Evolutionary conservation across 2,888 invertebrate genomes (phyloP), one percentile per base, ranked within the genome.

Genomic region (Blastobasis adustella): DNA sequence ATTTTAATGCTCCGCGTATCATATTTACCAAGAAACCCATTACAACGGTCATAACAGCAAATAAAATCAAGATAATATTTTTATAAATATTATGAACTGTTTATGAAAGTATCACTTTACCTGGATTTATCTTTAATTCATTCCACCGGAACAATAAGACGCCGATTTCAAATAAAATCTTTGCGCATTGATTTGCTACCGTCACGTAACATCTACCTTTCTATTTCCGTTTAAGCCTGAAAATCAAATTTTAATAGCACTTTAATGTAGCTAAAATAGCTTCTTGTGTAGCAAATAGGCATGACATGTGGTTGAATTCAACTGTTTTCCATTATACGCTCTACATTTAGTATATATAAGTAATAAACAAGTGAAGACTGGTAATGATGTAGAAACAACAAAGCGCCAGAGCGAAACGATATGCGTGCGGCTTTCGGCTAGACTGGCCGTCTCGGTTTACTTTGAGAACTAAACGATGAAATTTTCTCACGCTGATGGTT

Each of bases 371-470:
- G 10, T 4, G 4, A 42, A 7, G 42, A 42, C 42, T 42, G 23
- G 23, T 23, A 23, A 23, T 42, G 10, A 42, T 42, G 9, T 42
- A n/a, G 10, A 10, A 42, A 42, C 42, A 42, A 36, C 47, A 50
- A 55, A 53, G 58, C 63, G 61, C 45, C 58, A 55, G 62, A 65
- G 60, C 65, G 63, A 56, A 54, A 60, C 66, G 51, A 53, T 54
- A 59, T 58, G 58, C 55, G 62, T 60, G 55, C 43, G 10, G 37
- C 38, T n/a, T n/a, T 9, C 40, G 55, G 53, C 52, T 60, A 58
- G 57, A 56, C 60, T 58, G 54, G 55, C 51, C 61, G 59, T 68
- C 67, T 68, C 65, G 60, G 57, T 52, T 70, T 70, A 65, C 67
- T 61, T 58, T 69, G 70, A 63, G 70, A 70, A 69, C 45, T 36